phyloP scores from a whole-genome alignment of 2,113 vertebrate species.

The Heterotilapia buettikoferi region DNA sequence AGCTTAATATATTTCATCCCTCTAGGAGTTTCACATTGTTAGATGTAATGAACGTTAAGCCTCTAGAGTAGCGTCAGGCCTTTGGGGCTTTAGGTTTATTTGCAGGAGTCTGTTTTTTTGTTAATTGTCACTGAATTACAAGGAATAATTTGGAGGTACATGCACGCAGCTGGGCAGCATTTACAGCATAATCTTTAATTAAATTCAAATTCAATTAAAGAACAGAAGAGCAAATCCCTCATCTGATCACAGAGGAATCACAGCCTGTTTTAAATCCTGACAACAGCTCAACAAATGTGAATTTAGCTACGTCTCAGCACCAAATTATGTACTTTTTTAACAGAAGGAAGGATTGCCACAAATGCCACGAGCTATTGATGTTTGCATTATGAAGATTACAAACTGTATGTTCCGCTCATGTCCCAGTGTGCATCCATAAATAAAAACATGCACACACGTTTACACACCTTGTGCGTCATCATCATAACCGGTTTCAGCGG shows the following conservation, averaged over 20 bases:
- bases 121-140: background rate
- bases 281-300: background rate
- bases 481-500: background rate
- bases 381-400: background rate
- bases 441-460: background rate
- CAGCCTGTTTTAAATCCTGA: background rate
- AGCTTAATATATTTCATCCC: background rate
- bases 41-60: background rate
- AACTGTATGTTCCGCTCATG: background rate
- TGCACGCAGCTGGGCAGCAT: background rate
- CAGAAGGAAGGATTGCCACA: background rate
- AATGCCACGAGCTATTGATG: background rate
- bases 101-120: background rate
- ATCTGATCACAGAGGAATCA: background rate
- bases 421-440: background rate
- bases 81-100: background rate
- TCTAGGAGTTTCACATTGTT: background rate
- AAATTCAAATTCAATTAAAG: constrained; percentile 3
- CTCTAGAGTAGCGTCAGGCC: background rate
- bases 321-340: background rate
- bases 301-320: background rate
- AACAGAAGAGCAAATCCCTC: background rate
- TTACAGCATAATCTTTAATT: background rate
- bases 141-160: background rate
- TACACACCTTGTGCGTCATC: constrained; percentile 12